Evolutionary conservation across 2,113 vertebrate species (phyloP), one percentile per base, ranked within the genome.

Genomic region (Pterocles orientalis): DNA sequence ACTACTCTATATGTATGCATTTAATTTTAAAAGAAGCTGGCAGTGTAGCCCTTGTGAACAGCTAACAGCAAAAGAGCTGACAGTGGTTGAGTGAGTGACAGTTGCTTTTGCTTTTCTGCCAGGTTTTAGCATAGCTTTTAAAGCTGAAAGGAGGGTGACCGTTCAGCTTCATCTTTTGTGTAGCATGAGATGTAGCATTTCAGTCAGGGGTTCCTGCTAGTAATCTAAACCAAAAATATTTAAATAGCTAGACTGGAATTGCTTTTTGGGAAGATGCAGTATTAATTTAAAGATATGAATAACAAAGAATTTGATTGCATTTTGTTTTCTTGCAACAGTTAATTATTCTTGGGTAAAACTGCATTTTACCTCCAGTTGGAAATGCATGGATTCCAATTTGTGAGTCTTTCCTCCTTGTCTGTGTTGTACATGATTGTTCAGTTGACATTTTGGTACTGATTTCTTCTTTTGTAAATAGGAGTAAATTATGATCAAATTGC

Each of bases 341-440:
- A 58, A 20, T 87, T 78, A n/a, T 71, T 85, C 36, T 82, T 82
- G 65, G n/a, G 56, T 93, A 93, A 87, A 94, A 71, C n/a, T 79
- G 13, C 43, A 26, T 92, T 92, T 95, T 85, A 11, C 17, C 43
- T 92, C 21, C 33, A 36, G 9, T 12, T 93, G 47, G 57, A 85
- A 85, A 72, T 76, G 41, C 24, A 26, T 57, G 25, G n/a, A 50
- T 78, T 91, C 72, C 24, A 45, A 12, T 78, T 85, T 70, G 14
- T 76, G 68, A 57, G 16, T 66, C 36, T 70, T 77, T 43, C 36
- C 51, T 87, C 15, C 33, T 60, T 83, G 34, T 60, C 64, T 69
- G 20, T 31, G 9, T 93, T 77, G 34, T 69, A 69, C 15, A 15
- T 64, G 17, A 36, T 72, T 61, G 62, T 69, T 81, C 16, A 60